Evolutionary conservation across 2,888 invertebrate species (phyloP).

Genomic region (Laothoe populi): DNA sequence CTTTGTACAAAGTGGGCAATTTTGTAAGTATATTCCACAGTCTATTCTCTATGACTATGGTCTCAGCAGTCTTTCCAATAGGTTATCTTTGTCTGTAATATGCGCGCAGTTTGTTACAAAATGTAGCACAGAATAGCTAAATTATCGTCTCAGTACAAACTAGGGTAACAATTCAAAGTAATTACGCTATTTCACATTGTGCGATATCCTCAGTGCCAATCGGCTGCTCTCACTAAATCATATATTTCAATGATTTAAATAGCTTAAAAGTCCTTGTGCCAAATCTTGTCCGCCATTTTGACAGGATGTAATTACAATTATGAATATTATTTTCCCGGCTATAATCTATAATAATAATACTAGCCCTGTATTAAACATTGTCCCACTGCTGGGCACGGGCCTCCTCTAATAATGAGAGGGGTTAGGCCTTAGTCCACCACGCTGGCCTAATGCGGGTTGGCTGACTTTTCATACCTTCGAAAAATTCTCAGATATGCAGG

Average conservation of each 20-base stretch:
- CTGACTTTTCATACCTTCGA: too few relatives aligned
- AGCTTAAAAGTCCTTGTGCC: not conserved
- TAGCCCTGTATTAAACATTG: too few relatives aligned
- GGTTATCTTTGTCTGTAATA: too few relatives aligned
- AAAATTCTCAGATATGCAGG: too few relatives aligned
- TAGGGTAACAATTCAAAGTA: constrained; percentile 6
- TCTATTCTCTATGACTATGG: too few relatives aligned
- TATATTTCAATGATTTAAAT: not conserved
- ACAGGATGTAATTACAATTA: not conserved
- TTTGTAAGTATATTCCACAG: too few relatives aligned
- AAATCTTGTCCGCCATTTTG: not conserved
- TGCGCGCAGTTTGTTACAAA: not conserved
- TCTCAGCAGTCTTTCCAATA: too few relatives aligned
- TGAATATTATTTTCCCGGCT: not conserved
- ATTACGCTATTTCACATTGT: not conserved
- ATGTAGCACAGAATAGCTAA: not conserved
- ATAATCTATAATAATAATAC: not conserved
- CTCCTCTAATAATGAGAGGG: too few relatives aligned
- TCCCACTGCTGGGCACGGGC: too few relatives aligned
- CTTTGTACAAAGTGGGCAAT: too few relatives aligned
- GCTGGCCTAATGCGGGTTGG: too few relatives aligned
- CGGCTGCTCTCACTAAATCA: constrained; percentile 12
- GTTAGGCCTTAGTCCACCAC: too few relatives aligned
- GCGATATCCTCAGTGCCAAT: constrained; percentile 9
- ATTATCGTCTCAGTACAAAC: not conserved